Evolutionary conservation across 1,140 invertebrate genomes (phyloP), one percentile per base, ranked within the genome.

Genomic region (Dreissena polymorpha): DNA sequence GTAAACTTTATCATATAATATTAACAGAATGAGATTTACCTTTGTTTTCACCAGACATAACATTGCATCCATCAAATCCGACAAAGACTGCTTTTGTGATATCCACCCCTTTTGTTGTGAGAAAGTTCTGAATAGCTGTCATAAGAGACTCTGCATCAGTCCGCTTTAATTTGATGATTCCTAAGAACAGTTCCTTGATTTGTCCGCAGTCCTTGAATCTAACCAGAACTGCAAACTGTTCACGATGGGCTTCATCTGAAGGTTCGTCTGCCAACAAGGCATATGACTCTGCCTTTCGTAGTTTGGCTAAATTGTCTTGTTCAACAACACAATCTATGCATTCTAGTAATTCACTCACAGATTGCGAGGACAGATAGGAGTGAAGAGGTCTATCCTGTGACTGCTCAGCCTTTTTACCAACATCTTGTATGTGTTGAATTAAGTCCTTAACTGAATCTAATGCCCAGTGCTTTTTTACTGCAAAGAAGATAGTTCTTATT

Each of bases 221-320:
- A 16, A 74, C 23, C n/a, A 74, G 18, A 23, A 74, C 49, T 23
- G 72, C 72, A 74, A 74, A 57, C n/a, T 74, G 72, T n/a, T 60
- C 72, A 14, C 29, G 57, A 13, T 74, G 70, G 21, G 72, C 72
- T 27, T 74, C 72, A 60, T 74, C 72, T 53, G 72, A 74, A 60
- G 72, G 27, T 29, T 74, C 72, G 25, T 60, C 72, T 29, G 72
- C 72, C 8, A 74, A 18, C 5, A 74, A 23, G 10, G 72, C n/a
- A 74, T 12, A 74, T 23, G 7, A 72, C 13, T 10, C 51, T 21
- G 55, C 53, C 55, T 49, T 14, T 60, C 55, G 16, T 18, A 74
- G 1, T 25, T 74, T 55, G 13, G 25, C 23, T 3, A 39, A 14
- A 16, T 16, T 14, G 8, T 16, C 13, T 27, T 39, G 12, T n/a